Conservation (phyloP, 2,797 vertebrate genomes). For the Lutra lutra region DNA sequence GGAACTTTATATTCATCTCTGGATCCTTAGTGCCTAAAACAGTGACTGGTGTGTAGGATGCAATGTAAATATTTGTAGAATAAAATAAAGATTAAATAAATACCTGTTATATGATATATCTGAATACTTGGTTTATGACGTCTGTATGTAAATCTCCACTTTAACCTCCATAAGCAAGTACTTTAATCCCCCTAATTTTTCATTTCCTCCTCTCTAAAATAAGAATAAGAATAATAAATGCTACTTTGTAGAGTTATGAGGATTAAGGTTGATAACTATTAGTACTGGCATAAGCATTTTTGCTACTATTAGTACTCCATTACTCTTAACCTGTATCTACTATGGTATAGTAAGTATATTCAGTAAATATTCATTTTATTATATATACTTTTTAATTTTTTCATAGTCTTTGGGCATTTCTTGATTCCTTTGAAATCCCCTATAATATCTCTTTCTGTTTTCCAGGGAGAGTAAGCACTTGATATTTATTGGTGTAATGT, state of each 20-base stretch:
- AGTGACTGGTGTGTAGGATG: background rate
- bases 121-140: background rate
- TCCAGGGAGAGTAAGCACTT: background rate
- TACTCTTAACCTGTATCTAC: background rate
- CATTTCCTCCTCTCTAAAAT: slow-evolving; percentile 40
- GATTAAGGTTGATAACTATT: background rate
- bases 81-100: slow-evolving; percentile 34
- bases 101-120: background rate
- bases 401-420: background rate
- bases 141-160: background rate
- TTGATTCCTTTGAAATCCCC: slow-evolving; percentile 50
- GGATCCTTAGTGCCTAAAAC: slow-evolving; percentile 2
- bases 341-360: slow-evolving; percentile 26
- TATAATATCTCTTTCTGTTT: slow-evolving; percentile 40
- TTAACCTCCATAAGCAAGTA: background rate
- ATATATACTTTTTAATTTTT: slow-evolving; percentile 39
- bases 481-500: background rate
- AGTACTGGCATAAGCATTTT: background rate
- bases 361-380: background rate
- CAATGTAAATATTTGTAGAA: background rate
- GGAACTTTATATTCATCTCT: background rate
- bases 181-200: background rate
- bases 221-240: background rate
- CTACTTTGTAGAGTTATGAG: background rate
- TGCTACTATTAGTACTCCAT: background rate